Base-by-base conservation (phyloP, 2,797 vertebrate species). In the Astyanax mexicanus region DNA sequence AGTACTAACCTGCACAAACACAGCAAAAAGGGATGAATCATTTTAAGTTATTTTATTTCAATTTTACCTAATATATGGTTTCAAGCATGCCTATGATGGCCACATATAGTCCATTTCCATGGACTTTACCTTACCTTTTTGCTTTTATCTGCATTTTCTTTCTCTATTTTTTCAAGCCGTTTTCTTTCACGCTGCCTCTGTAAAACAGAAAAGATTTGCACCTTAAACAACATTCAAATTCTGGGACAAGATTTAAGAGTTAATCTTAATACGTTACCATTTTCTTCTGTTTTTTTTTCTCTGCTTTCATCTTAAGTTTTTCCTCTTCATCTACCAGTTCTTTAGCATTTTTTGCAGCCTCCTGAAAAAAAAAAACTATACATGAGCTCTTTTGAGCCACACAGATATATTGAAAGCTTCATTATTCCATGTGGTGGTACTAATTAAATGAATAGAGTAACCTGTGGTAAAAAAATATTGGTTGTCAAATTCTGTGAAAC, bases 171-270 rank as follows among this genome's bases (percentile, higher is more conserved):
- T 68, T 86, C 83, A 47, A 85, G 40, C 0, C 85, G 83, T 49
- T 91, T 93, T 77, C 88, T 92, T 78, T 92, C 88, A 77, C 90
- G 92, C 72, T 92, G 90, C 77, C 92, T 90, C 92, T 94, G 84
- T 6, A 71, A 69, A 6, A 85, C 10, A n/a, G n/a, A n/a, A n/a
- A n/a, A n/a, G n/a, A n/a, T n/a, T n/a, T n/a, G n/a, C n/a, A 86
- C 21, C 15, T 62, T 4, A 58, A 69, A 70, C 6, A 29, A 68
- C 12, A 37, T 51, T 66, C 9, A 38, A 62, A 65, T 55, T 1
- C 32, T 35, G n/a, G 1, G 15, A 17, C 6, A 32, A 47, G 5
- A 12, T 11, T 60, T 45, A n/a, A 32, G 1, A 1, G 10, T 21
- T 29, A 0, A 68, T 66, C 1, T 37, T 1, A 32, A 32, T 13